A percentile compares a stretch with the other conserved stretches of the same genome.
Evolutionary conservation across 2,113 vertebrate species (phyloP).

Genomic region (Calypte anna): DNA sequence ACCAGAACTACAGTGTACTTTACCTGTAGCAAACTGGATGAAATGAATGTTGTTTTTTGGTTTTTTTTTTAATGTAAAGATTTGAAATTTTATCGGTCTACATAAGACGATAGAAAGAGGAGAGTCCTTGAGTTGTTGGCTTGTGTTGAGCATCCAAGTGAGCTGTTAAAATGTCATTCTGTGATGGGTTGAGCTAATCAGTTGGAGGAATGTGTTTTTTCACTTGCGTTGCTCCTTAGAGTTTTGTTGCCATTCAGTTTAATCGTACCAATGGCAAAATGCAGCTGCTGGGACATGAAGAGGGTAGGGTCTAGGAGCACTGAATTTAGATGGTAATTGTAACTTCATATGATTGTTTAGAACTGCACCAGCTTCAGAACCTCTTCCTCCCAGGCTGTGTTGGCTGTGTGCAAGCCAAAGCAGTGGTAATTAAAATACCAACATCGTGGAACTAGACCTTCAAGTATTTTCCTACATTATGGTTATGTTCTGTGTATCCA

Average conservation of each 20-base stretch:
- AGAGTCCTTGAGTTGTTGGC: background rate
- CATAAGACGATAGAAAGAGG: background rate
- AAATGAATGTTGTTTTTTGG: background rate
- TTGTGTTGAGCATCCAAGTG: background rate
- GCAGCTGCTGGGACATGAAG: background rate
- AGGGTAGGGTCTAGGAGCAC: background rate
- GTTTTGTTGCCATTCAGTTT: background rate
- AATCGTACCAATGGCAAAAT: background rate
- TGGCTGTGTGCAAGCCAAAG: background rate
- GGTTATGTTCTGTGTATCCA: background rate
- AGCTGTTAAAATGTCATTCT: background rate
- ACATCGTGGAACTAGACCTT: rapidly evolving
- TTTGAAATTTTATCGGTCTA: background rate
- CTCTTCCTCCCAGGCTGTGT: rapidly evolving
- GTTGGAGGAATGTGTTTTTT: background rate
- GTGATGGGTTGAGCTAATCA: background rate
- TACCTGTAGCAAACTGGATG: background rate
- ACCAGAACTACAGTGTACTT: background rate
- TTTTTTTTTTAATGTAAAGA: background rate
- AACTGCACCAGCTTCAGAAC: rapidly evolving
- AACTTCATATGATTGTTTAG: background rate
- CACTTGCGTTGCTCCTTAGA: background rate
- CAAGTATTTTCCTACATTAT: rapidly evolving
- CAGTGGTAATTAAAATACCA: background rate
- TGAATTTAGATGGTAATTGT: background rate